phyloP scores from a whole-genome alignment of 2,888 invertebrate species.

The Drosophila anomalata region DNA sequence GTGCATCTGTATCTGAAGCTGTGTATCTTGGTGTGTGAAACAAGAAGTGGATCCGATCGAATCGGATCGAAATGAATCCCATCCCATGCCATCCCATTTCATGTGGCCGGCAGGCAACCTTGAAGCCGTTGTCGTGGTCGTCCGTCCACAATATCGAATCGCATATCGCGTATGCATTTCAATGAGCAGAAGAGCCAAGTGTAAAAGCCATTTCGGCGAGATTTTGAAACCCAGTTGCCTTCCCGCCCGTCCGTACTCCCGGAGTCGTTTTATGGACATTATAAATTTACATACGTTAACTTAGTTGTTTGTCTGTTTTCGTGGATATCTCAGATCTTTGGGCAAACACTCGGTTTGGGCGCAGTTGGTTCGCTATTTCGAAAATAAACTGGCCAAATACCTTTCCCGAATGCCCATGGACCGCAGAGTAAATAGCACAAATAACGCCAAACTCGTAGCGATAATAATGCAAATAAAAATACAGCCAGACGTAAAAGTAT shows the following conservation, averaged over 20 bases:
- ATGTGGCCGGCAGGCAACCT: slow-evolving; percentile 61
- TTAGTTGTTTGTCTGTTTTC: slow-evolving; percentile 22
- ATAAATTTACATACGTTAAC: slow-evolving; percentile 58
- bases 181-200: slow-evolving; percentile 40
- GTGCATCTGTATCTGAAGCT: slow-evolving; percentile 17
- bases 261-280: slow-evolving; percentile 54
- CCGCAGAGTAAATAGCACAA: slow-evolving; percentile 65
- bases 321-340: slow-evolving; percentile 39
- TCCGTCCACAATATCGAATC: slow-evolving; percentile 47
- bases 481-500: slow-evolving; percentile 31
- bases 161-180: slow-evolving; percentile 53
- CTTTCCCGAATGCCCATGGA: slow-evolving; percentile 61
- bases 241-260: background rate
- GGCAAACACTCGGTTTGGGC: slow-evolving; percentile 33
- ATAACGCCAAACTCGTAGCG: slow-evolving; percentile 36
- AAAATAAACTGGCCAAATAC: slow-evolving; percentile 61
- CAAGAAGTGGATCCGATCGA: slow-evolving; percentile 71
- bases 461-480: slow-evolving; percentile 43
- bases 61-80: slow-evolving; percentile 22
- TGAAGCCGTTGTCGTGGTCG: slow-evolving; percentile 53
- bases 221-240: slow-evolving; percentile 60
- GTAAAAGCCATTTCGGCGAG: slow-evolving; percentile 40
- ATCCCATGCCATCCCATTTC: slow-evolving; percentile 17
- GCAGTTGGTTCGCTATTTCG: slow-evolving; percentile 47
- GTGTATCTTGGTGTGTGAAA: slow-evolving; percentile 43